Base-by-base conservation (phyloP, 2,888 invertebrate species). In the Eristalis arbustorum region DNA sequence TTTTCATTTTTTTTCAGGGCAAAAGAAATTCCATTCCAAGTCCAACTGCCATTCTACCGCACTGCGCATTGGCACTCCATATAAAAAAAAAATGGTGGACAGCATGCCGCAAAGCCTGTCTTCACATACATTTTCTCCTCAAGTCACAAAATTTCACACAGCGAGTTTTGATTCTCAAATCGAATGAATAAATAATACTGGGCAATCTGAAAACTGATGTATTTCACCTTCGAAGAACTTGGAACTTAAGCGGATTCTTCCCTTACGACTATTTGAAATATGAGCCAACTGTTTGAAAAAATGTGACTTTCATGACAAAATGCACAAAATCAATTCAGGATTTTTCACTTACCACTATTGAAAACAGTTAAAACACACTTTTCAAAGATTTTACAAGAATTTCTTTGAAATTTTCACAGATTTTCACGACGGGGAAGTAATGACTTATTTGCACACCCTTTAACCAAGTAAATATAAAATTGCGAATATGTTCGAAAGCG, bases 381-480 rank as follows among this genome's bases (percentile, higher is more conserved):
- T 74, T 71, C 66, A 72, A 82, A 66, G 71, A 67, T 62, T 76
- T 82, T 37, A 72, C 59, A 67, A 22, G 23, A 72, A 66, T 82
- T 67, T 82, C 69, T 67, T 73, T 82, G 66, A 59, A 69, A 71
- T 69, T 82, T 82, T 81, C 69, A 81, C 75, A 82, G 81, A 82
- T 82, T 76, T 82, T 76, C 75, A 72, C 76, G 56, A 76, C 82
- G 67, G 75, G 75, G 64, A 72, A 76, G 63, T 18, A 76, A 37
- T 75, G 61, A 49, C 76, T 81, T 75, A 82, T 72, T 82, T 71
- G 82, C 82, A 82, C 82, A 82, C 82, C 76, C 76, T 71, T 75
- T 81, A 71, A 75, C 81, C 81, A 81, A 75, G 82, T 82, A 82
- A 82, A 82, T 82, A 82, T 82, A 76, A 76, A 71, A 76, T 66